A percentile compares a stretch with the other conserved stretches of the same genome.
These are phyloP conservation scores for Trachymyrmex cornetzi DNA, from an alignment of 1,140 invertebrate genomes.

Conservation along the genomic window DNA sequence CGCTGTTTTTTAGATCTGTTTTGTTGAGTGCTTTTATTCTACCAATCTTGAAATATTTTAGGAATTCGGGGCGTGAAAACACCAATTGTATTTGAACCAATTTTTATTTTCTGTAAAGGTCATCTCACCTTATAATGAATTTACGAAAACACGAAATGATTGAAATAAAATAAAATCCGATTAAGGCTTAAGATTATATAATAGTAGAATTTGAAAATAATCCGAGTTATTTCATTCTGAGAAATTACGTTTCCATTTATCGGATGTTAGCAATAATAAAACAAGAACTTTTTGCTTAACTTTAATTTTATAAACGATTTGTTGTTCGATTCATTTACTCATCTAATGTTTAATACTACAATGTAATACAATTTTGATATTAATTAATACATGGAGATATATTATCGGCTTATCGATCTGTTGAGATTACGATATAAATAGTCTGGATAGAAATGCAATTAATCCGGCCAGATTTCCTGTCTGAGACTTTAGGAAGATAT, in stretches of 20 bases:
- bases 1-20: not conserved
- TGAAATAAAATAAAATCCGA: not conserved
- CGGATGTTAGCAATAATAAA: not conserved
- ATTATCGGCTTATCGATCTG: not conserved
- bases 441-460: not conserved
- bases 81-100: not conserved
- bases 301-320: not conserved
- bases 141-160: not conserved
- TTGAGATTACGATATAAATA: not conserved
- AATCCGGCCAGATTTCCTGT: not conserved
- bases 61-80: not conserved
- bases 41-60: not conserved
- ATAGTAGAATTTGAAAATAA: not conserved
- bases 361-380: not conserved
- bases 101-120: not conserved
- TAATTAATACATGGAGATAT: not conserved
- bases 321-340: not conserved
- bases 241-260: not conserved
- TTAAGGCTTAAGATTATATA: not conserved
- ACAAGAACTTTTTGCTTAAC: not conserved
- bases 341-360: not conserved
- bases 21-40: not conserved
- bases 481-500: not conserved
- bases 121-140: not conserved
- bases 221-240: not conserved